Evolutionary conservation across 2,113 vertebrate species (phyloP).

Genomic region (Uropsilus gracilis): DNA sequence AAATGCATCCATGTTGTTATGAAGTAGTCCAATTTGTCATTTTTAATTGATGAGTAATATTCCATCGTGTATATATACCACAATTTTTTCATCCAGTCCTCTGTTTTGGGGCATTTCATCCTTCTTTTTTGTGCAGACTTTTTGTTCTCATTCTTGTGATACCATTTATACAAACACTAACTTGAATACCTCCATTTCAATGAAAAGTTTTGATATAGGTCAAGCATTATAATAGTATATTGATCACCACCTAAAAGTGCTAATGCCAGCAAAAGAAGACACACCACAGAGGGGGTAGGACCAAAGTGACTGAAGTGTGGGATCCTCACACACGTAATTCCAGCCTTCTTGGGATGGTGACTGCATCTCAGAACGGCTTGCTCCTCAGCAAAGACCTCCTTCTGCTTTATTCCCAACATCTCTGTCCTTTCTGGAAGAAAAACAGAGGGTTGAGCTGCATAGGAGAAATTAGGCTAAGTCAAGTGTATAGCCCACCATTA

Average conservation of each 20-base stretch:
- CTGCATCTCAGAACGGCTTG: accelerated
- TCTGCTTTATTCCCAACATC: neutral
- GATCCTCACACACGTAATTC: accelerated
- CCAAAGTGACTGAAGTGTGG: neutral
- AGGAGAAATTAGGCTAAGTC: neutral
- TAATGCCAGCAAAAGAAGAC: neutral
- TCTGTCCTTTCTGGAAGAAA: neutral
- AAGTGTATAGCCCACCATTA: neutral
- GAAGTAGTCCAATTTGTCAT: too few relatives aligned
- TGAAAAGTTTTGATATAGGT: neutral
- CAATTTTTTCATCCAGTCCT: too few relatives aligned
- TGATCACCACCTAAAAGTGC: neutral
- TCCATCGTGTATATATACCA: too few relatives aligned
- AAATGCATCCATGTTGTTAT: too few relatives aligned
- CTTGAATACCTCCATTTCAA: neutral
- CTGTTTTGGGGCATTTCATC: too few relatives aligned
- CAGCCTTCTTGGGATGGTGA: accelerated
- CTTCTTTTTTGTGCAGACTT: too few relatives aligned
- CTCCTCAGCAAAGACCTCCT: neutral
- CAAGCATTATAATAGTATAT: neutral
- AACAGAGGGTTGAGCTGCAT: neutral
- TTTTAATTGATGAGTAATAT: too few relatives aligned
- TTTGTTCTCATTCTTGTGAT: neutral
- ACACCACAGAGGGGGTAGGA: neutral
- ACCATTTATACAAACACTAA: neutral